Evolutionary conservation across 2,888 invertebrate species (phyloP), one percentile per base, ranked within the genome.

Genomic region (Agonopterix arenella): DNA sequence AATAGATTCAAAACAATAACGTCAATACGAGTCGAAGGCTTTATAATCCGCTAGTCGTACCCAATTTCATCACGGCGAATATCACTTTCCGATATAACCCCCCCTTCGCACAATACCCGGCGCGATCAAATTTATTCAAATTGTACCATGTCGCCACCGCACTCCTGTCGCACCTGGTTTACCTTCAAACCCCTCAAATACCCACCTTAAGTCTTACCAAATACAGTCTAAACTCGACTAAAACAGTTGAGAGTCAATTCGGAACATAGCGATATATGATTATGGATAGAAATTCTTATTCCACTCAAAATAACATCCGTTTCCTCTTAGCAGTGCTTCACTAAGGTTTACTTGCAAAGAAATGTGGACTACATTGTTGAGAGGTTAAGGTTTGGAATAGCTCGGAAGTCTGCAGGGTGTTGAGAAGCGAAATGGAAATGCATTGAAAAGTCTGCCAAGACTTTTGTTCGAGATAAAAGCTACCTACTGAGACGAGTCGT

Each of bases 111-210:
- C 66, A 62, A 44, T 52, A 55, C 62, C 66, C 54, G 58, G 55
- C 66, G 62, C 74, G 73, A 83, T 86, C 82, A 83, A 89, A 86
- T 88, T 78, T 86, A 88, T 90, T 89, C 88, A 89, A 89, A 89
- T 84, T 86, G 84, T 70, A 59, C 69, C 74, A 60, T 84, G 82
- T 84, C 80, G 74, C 77, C 75, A 68, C 80, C 75, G 61, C 72
- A 68, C 64, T 68, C 64, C 60, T 68, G 73, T 77, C 73, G 63
- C 80, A 83, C 80, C 79, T 84, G 81, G 70, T 74, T 76, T 76
- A 62, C 10, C 72, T 57, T 44, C 36, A 45, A 62, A 64, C 0
- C 0, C 0, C 11, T 0, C 0, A 10, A 47, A 47, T 42, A 42
- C 7, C 28, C 41, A 41, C 47, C 47, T 11, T 42, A 28, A 40